Conservation (phyloP, 2,113 vertebrate genomes). For the Rhinoderma darwinii region DNA sequence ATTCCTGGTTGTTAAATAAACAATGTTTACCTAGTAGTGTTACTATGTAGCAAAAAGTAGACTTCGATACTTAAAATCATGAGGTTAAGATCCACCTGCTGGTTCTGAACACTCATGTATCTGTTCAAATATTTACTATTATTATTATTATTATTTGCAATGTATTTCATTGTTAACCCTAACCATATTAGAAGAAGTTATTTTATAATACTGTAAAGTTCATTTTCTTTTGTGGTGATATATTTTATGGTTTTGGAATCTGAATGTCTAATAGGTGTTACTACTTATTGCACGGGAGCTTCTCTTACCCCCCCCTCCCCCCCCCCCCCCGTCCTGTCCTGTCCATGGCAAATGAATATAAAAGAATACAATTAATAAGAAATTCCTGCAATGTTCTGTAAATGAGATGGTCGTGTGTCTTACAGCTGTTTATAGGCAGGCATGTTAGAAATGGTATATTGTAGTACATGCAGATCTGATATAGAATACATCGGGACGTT, state of each 20-base stretch:
- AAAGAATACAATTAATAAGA: neutral
- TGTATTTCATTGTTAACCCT: neutral
- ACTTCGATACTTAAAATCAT: too few species aligned
- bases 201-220: neutral
- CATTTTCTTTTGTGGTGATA: neutral
- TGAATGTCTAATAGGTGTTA: neutral
- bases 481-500: too few species aligned
- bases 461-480: neutral
- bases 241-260: neutral
- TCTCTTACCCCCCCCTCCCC: too few species aligned
- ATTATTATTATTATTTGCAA: neutral
- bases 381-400: neutral
- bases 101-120: neutral
- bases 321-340: neutral
- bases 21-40: too few species aligned
- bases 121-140: neutral
- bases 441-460: neutral
- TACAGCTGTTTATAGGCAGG: neutral
- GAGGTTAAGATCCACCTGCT: neutral
- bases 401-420: neutral
- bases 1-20: too few species aligned
- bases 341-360: neutral
- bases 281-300: neutral
- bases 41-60: too few species aligned
- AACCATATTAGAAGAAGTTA: neutral